Conservation (phyloP, 1,140 invertebrate genomes). For the Trichogramma pretiosum region DNA sequence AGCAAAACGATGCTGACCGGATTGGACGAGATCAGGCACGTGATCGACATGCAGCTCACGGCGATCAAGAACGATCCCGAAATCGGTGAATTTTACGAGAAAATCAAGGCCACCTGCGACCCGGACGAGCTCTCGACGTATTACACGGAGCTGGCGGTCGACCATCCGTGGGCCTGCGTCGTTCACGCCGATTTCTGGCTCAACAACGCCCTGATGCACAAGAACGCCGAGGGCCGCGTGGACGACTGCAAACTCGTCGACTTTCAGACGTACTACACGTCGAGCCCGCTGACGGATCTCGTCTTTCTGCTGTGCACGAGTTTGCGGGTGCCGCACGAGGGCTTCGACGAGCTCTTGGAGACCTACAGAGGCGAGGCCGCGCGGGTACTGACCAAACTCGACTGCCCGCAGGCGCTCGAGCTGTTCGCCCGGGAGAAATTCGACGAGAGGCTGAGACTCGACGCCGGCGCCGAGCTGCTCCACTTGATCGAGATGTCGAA, state of each 20-base stretch:
- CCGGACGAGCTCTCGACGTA: neutral
- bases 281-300: slow-evolving; percentile 48
- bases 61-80: neutral
- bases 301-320: slow-evolving; percentile 52
- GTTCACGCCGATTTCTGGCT: slow-evolving; percentile 55
- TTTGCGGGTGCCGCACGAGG: slow-evolving; percentile 36
- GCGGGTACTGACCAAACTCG: slow-evolving; percentile 25
- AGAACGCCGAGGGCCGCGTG: slow-evolving; percentile 26
- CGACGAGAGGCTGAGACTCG: slow-evolving; percentile 19
- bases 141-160: slow-evolving; percentile 8
- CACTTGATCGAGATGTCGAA: slow-evolving; percentile 35
- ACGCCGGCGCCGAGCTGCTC: slow-evolving; percentile 26
- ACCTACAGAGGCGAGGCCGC: slow-evolving; percentile 47
- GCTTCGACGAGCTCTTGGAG: slow-evolving; percentile 43
- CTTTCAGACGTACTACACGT: slow-evolving; percentile 50
- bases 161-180: slow-evolving; percentile 45
- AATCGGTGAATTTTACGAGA: neutral
- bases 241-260: slow-evolving; percentile 53
- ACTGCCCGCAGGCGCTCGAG: slow-evolving; percentile 21
- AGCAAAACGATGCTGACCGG: neutral
- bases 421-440: slow-evolving; percentile 24
- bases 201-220: slow-evolving; percentile 52
- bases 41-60: neutral
- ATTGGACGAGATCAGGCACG: neutral
- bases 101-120: neutral